Evolutionary conservation across 2,888 invertebrate species (phyloP).

Genomic region (Bellardia bayeri): DNA sequence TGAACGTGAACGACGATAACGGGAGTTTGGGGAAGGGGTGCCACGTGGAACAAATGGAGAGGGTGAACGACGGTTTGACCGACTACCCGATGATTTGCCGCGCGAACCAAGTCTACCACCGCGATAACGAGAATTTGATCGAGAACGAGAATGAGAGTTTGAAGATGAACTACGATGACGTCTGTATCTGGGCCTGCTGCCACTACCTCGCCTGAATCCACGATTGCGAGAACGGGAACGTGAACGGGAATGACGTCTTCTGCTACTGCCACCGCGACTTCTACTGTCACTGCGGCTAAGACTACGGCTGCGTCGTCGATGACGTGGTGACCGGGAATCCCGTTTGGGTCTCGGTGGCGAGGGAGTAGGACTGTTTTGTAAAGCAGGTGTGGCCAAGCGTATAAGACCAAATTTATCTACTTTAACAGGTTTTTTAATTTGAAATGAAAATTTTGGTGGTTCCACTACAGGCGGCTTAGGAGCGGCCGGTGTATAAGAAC

Average conservation of each 20-base stretch:
- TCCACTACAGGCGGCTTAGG: slow-evolving; percentile 56
- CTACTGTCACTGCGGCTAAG: slow-evolving; percentile 79
- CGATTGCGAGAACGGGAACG: slow-evolving; percentile 76
- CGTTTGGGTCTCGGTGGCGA: slow-evolving; percentile 69
- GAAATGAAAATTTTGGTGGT: slow-evolving; percentile 80
- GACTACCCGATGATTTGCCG: slow-evolving; percentile 77
- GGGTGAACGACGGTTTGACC: slow-evolving; percentile 79
- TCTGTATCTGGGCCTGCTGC: slow-evolving; percentile 75
- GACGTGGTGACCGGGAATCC: slow-evolving; percentile 76
- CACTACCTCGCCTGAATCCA: slow-evolving; percentile 24
- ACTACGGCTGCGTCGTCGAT: slow-evolving; percentile 62
- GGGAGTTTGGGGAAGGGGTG: slow-evolving; percentile 85
- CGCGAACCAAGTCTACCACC: slow-evolving; percentile 78
- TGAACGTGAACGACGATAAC: slow-evolving; percentile 83
- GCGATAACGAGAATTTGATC: slow-evolving; percentile 41
- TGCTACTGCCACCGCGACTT: slow-evolving; percentile 45
- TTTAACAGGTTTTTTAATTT: slow-evolving; percentile 85
- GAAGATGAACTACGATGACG: slow-evolving; percentile 78
- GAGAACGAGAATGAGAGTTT: slow-evolving; percentile 75
- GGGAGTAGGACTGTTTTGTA: slow-evolving; percentile 63
- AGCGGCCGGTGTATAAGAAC: slow-evolving; percentile 38
- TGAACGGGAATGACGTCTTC: slow-evolving; percentile 67
- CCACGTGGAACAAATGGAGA: slow-evolving; percentile 86
- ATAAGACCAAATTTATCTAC: slow-evolving; percentile 90
- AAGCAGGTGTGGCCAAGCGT: slow-evolving; percentile 87